These are phyloP conservation scores for Pseudomyrmex gracilis DNA, from an alignment of 1,140 invertebrate species.

Conservation along the genomic window DNA sequence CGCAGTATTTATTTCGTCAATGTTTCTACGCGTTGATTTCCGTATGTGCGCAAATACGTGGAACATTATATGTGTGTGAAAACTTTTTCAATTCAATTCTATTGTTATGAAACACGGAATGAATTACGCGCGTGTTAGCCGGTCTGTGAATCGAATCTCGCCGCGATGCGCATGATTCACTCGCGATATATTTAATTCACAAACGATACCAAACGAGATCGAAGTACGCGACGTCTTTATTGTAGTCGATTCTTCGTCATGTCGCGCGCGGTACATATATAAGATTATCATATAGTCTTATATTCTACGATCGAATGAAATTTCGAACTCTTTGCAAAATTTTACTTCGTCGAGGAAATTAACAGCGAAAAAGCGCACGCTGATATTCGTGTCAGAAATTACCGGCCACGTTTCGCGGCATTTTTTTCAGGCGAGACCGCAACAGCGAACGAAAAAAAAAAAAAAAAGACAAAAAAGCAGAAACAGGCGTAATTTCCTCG, in stretches of 20 bases:
- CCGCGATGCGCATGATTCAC: conserved; percentile 49
- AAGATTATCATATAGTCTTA: too few relatives aligned
- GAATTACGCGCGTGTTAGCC: not conserved
- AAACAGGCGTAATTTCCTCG: conserved; percentile 25
- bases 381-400: conserved; percentile 41
- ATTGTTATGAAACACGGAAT: not conserved
- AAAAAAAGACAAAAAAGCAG: not conserved
- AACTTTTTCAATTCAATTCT: not conserved
- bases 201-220: conserved; percentile 30
- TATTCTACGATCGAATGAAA: not conserved
- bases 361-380: too few relatives aligned
- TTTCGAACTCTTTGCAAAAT: not conserved
- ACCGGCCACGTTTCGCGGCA: not conserved
- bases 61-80: not conserved
- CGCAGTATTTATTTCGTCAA: too few relatives aligned
- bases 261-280: too few relatives aligned
- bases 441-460: not conserved
- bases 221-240: conserved; percentile 1
- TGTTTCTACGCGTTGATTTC: too few relatives aligned
- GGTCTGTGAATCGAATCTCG: not conserved
- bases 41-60: too few relatives aligned
- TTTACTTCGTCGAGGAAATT: not conserved
- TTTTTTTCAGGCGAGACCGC: conserved; percentile 19
- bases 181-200: conserved; percentile 38
- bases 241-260: not conserved